Evolutionary conservation across 2,888 invertebrate genomes (phyloP).

Genomic region (Heliconius ethilla): DNA sequence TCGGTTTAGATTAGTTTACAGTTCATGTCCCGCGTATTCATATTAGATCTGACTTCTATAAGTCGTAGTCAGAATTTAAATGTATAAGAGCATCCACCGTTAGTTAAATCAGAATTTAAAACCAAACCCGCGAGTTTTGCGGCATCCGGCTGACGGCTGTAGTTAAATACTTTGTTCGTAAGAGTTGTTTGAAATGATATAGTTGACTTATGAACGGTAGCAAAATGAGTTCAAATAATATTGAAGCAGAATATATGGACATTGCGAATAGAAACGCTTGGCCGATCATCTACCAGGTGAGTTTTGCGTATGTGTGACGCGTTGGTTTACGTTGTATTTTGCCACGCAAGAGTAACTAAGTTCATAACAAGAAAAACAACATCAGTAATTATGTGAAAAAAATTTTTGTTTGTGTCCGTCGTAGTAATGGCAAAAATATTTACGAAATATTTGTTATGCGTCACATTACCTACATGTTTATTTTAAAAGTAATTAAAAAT

Average conservation of each 20-base stretch:
- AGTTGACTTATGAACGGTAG: slow-evolving; percentile 53
- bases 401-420: not conserved
- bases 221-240: slow-evolving; percentile 57
- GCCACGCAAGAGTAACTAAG: slow-evolving; percentile 59
- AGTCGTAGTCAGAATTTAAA: slow-evolving; percentile 2
- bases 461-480: not conserved
- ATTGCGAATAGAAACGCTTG: slow-evolving; percentile 87
- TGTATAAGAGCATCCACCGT: slow-evolving; percentile 3
- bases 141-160: slow-evolving; percentile 56
- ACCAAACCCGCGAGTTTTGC: slow-evolving; percentile 48
- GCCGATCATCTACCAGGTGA: slow-evolving; percentile 87
- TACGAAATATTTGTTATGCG: not conserved
- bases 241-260: slow-evolving; percentile 88
- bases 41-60: slow-evolving; percentile 18
- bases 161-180: slow-evolving; percentile 50
- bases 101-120: slow-evolving; percentile 33
- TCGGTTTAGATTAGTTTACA: slow-evolving; percentile 24
- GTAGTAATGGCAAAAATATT: not conserved
- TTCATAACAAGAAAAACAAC: slow-evolving; percentile 34
- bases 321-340: slow-evolving; percentile 48
- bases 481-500: not conserved
- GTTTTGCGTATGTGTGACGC: slow-evolving; percentile 56
- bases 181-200: slow-evolving; percentile 56
- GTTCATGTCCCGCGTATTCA: slow-evolving; percentile 28
- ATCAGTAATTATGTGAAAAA: slow-evolving; percentile 15